Conservation (phyloP, 2,113 vertebrate species). For the Sprattus sprattus region DNA sequence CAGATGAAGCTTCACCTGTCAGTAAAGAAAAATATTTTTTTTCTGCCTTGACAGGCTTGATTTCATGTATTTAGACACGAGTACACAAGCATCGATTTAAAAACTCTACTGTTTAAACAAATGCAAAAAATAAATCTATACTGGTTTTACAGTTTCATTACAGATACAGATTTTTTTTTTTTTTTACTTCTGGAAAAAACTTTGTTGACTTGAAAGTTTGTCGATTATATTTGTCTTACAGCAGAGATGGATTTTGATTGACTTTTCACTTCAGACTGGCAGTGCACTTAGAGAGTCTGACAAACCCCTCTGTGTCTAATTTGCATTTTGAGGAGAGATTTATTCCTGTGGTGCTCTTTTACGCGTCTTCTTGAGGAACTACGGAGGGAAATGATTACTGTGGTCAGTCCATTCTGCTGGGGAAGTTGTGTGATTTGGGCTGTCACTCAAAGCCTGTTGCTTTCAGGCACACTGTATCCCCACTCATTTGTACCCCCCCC, state of each 20-base stretch:
- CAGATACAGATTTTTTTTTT: not conserved
- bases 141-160: not conserved
- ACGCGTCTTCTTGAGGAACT: not conserved
- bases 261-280: not conserved
- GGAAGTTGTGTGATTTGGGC: not conserved
- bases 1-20: not conserved
- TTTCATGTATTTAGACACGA: not conserved
- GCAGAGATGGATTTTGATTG: not conserved
- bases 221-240: not conserved
- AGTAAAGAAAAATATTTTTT: not conserved
- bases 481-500: not conserved
- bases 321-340: conserved; percentile 3
- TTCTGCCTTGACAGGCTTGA: not conserved
- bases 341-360: not conserved
- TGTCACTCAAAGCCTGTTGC: conserved; percentile 14
- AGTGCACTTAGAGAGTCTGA: not conserved
- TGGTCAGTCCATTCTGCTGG: not conserved
- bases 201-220: not conserved
- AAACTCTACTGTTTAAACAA: not conserved
- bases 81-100: not conserved
- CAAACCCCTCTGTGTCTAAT: not conserved
- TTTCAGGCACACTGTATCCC: not conserved
- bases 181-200: not conserved
- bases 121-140: not conserved
- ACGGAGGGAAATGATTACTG: not conserved